Evolutionary conservation across 2,797 vertebrate genomes (phyloP), one percentile per base, ranked within the genome.

Genomic region (Bovichtus diacanthus): DNA sequence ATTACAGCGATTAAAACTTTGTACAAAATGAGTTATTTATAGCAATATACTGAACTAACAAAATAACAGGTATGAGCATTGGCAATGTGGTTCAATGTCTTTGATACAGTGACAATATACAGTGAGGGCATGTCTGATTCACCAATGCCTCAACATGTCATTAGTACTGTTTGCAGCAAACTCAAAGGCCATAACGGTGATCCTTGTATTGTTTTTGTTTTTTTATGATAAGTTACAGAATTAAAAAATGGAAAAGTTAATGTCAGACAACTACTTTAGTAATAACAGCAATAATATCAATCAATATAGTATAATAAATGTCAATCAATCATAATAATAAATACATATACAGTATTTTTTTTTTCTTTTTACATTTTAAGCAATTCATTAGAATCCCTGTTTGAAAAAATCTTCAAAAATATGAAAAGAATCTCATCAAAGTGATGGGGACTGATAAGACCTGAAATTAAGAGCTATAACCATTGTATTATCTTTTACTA

Each of bases 101-200:
- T 87, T 91, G 86, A 92, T 87, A 85, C 74, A 87, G 85, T 87
- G 90, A 82, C 49, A 90, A 90, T 94, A 27, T 93, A 93, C 93
- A 93, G 50, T 88, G 86, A 90, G 75, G 88, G 85, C 90, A 88
- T 80, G 90, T 90, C 79, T 83, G 89, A 90, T 89, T 92, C 90
- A 91, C 93, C 93, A 92, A 91, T 91, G 88, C 87, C 90, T 94
- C 85, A 91, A 90, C 89, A 92, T 88, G 91, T 92, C 87, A 82
- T 90, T 81, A 87, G 80, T 78, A 94, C 91, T 91, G 90, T 95
- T 94, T 90, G 87, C 92, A 95, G 94, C 89, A 92, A 95, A 95
- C 93, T 94, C 93, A 96, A 95, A 95, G 94, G 95, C 95, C 95
- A 94, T 95, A 95, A 94, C 80, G 93, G 95, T 96, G 94, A 95